These are phyloP conservation scores for Apodemia arnacis DNA, from an alignment of 2,888 invertebrate species.

Conservation along the genomic window DNA sequence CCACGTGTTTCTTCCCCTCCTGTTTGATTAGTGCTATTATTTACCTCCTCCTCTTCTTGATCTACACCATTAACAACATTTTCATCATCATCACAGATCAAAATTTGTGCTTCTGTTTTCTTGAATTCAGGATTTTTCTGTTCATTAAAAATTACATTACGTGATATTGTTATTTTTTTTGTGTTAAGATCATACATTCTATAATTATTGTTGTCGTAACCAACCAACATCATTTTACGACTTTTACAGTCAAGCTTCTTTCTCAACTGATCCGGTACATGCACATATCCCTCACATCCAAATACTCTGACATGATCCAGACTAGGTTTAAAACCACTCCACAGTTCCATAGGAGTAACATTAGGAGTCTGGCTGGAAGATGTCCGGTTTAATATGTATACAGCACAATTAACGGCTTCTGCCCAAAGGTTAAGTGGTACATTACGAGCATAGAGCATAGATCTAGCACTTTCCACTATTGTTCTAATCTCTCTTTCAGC, in stretches of 20 bases:
- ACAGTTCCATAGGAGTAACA: slow-evolving; percentile 82
- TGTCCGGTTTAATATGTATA: slow-evolving; percentile 72
- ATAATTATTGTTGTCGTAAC: neutral
- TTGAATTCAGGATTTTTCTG: neutral
- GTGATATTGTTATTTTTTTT: neutral
- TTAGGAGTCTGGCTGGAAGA: slow-evolving; percentile 63
- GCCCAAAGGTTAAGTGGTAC: slow-evolving; percentile 69
- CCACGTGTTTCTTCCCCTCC: too few species aligned
- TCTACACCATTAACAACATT: neutral
- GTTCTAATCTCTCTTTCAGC: slow-evolving; percentile 58
- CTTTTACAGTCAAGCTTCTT: slow-evolving; percentile 47
- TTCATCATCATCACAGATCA: neutral
- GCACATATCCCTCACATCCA: slow-evolving; percentile 66
- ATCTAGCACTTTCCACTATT: slow-evolving; percentile 70
- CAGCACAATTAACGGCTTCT: slow-evolving; percentile 70
- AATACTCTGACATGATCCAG: slow-evolving; percentile 74
- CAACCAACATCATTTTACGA: slow-evolving; percentile 2
- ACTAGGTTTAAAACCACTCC: slow-evolving; percentile 65
- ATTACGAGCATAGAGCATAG: slow-evolving; percentile 43
- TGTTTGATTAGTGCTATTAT: too few species aligned
- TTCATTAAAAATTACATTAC: slow-evolving; percentile 8
- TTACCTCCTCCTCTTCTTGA: neutral
- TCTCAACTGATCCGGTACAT: slow-evolving; percentile 67
- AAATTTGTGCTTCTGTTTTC: neutral
- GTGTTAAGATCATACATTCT: neutral